These are phyloP conservation scores for Psettodes erumei DNA, from an alignment of 2,113 vertebrate genomes.

Conservation along the genomic window DNA sequence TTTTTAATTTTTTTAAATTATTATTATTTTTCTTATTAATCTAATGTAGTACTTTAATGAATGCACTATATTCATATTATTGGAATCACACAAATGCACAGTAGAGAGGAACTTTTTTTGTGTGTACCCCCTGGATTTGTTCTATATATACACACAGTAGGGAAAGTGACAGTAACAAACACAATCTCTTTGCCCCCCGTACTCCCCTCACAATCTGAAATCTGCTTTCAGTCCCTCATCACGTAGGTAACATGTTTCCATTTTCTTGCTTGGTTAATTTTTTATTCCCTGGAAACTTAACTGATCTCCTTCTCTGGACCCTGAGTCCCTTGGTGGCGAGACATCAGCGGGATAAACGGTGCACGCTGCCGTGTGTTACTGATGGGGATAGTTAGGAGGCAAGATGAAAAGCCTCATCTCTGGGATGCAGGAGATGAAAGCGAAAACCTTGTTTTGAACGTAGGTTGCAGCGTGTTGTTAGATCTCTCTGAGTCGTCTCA, in stretches of 20 bases:
- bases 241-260: constrained; percentile 16
- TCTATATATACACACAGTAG: constrained; percentile 2
- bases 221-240: not conserved
- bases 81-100: too few relatives aligned
- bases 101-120: not conserved
- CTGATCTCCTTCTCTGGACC: constrained; percentile 47
- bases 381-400: constrained; percentile 59
- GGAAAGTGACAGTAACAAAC: not conserved
- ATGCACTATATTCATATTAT: not conserved
- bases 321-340: constrained; percentile 45
- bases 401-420: constrained; percentile 65
- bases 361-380: constrained; percentile 26
- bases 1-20: not conserved
- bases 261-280: constrained; percentile 43
- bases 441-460: constrained; percentile 57
- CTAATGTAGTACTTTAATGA: not conserved
- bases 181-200: not conserved
- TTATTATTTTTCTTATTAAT: not conserved
- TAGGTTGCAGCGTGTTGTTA: constrained; percentile 36
- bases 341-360: constrained; percentile 68
- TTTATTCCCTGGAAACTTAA: constrained; percentile 45
- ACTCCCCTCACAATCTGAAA: not conserved
- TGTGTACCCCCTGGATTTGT: not conserved
- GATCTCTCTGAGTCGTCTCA: constrained; percentile 44
- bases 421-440: constrained; percentile 68